phyloP scores from a whole-genome alignment of 2,888 invertebrate species.

The Tetheella fluctuosa region DNA sequence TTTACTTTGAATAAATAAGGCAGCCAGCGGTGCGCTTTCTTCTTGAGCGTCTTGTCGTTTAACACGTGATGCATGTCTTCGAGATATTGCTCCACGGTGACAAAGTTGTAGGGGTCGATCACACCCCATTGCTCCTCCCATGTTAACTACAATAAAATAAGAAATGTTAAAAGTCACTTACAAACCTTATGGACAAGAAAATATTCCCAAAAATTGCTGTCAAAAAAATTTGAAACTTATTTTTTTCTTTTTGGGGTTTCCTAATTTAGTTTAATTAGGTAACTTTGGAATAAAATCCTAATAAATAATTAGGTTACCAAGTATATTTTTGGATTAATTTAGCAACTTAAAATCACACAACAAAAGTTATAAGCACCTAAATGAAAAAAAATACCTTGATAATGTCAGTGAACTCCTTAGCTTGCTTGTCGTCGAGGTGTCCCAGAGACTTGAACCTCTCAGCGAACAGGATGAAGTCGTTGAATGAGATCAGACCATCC shows the following conservation, averaged over 20 bases:
- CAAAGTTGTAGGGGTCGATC: conserved; percentile 91
- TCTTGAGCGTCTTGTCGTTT: conserved; percentile 89
- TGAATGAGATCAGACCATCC: conserved; percentile 92
- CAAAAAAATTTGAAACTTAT: too few species aligned
- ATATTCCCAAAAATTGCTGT: too few species aligned
- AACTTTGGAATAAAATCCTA: too few species aligned
- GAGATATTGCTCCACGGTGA: conserved; percentile 92
- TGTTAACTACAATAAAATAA: conserved; percentile 84
- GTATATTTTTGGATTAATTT: too few species aligned
- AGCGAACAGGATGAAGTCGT: conserved; percentile 90
- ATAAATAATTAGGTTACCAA: not conserved
- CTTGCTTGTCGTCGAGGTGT: conserved; percentile 86
- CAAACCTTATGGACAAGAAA: too few species aligned
- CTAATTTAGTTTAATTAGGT: too few species aligned
- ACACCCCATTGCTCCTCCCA: conserved; percentile 95
- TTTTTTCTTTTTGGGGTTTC: too few species aligned
- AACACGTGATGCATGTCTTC: conserved; percentile 93
- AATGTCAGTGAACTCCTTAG: conserved; percentile 87
- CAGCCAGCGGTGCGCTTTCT: conserved; percentile 90
- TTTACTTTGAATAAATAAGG: conserved; percentile 92
- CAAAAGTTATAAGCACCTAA: not conserved
- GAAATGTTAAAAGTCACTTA: too few species aligned
- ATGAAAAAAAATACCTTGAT: conserved; percentile 88
- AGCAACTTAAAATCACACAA: not conserved
- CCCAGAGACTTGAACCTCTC: conserved; percentile 90